These are phyloP conservation scores for Haliclona indistincta DNA, from an alignment of 37 sponge, comb jelly and placozoan species.

Conservation along the genomic window DNA sequence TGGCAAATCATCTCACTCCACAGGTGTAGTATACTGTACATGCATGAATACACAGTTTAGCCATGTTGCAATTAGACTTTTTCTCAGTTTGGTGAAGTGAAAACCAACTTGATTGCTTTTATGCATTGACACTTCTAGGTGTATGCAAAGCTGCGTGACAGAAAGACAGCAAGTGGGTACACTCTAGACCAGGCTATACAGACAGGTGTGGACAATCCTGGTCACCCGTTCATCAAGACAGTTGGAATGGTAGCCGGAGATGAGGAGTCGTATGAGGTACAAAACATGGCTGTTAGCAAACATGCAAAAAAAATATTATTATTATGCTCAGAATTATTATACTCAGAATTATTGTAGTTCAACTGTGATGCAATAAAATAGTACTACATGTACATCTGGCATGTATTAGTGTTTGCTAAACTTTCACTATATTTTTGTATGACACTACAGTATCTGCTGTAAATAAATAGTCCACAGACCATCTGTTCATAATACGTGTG, in stretches of 20 bases:
- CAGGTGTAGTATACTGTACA: background rate
- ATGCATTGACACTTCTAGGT: slow-evolving; percentile 2
- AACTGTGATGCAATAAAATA: too few species aligned
- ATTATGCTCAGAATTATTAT: background rate
- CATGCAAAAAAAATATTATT: slow-evolving; percentile 8
- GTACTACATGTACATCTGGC: too few species aligned
- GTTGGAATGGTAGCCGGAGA: slow-evolving; percentile 28
- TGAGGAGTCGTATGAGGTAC: slow-evolving; percentile 12
- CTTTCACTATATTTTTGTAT: too few species aligned
- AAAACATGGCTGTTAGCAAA: slow-evolving; percentile 35
- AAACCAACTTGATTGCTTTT: background rate
- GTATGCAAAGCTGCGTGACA: slow-evolving; percentile 33
- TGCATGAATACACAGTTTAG: background rate
- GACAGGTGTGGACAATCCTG: slow-evolving; percentile 37
- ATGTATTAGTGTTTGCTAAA: too few species aligned
- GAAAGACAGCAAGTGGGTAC: slow-evolving; percentile 49
- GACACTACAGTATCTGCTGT: too few species aligned
- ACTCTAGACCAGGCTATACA: slow-evolving; percentile 45
- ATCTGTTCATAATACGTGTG: too few species aligned
- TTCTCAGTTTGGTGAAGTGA: too few species aligned
- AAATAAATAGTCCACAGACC: too few species aligned
- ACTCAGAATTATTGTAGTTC: background rate
- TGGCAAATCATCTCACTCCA: slow-evolving; percentile 10
- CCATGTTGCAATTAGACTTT: background rate
- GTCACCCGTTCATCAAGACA: slow-evolving; percentile 31